Conservation (phyloP, 2,113 vertebrate species). For the Solea solea region DNA sequence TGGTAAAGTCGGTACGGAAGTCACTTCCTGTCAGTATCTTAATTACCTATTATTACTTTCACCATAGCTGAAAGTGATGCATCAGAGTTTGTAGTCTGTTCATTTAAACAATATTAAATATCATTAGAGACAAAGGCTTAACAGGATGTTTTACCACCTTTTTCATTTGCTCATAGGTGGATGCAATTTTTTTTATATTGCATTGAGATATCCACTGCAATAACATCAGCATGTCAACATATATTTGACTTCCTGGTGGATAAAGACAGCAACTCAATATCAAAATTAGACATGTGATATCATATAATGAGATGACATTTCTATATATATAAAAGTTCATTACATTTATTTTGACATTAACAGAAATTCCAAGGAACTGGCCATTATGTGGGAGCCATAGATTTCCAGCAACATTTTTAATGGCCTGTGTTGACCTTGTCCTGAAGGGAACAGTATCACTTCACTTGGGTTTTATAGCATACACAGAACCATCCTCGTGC, state of each 20-base stretch:
- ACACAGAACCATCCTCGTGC: neutral
- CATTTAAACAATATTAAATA: too few relatives aligned
- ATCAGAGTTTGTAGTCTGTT: too few relatives aligned
- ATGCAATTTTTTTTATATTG: too few relatives aligned
- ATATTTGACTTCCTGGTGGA: neutral
- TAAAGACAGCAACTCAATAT: neutral
- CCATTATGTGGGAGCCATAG: neutral
- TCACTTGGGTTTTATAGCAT: slow-evolving; percentile 11
- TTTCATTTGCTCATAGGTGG: too few relatives aligned
- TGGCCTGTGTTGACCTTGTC: slow-evolving; percentile 1
- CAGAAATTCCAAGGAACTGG: neutral
- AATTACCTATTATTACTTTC: too few relatives aligned
- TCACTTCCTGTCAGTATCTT: too few relatives aligned
- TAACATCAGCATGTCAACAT: too few relatives aligned
- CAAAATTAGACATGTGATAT: neutral
- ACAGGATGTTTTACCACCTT: too few relatives aligned
- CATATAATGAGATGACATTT: neutral
- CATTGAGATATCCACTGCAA: too few relatives aligned
- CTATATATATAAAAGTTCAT: neutral
- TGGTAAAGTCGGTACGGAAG: too few relatives aligned
- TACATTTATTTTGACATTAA: neutral
- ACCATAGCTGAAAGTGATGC: too few relatives aligned
- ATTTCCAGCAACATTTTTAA: neutral
- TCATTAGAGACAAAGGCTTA: too few relatives aligned
- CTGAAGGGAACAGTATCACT: slow-evolving; percentile 3